Evolutionary conservation across 92 coral and sea anemone species (phyloP).

Genomic region (Parazoanthus darwini): DNA sequence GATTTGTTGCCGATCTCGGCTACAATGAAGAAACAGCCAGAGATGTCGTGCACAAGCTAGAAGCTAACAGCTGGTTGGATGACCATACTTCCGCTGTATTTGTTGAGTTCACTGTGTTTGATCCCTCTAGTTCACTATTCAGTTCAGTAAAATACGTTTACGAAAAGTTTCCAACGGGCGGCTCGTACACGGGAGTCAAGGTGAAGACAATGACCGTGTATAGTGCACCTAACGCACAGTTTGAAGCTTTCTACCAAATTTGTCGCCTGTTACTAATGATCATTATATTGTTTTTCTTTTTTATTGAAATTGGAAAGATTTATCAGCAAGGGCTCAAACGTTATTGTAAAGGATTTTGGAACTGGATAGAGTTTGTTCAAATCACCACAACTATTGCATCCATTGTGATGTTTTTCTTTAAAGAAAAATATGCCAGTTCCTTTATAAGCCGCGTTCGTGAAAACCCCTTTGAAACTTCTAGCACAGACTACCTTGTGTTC

Average conservation of each 20-base stretch:
- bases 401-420: slow-evolving; percentile 75
- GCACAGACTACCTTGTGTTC: slow-evolving; percentile 68
- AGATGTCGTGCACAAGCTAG: slow-evolving; percentile 53
- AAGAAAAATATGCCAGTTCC: slow-evolving; percentile 71
- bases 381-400: slow-evolving; percentile 65
- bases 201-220: slow-evolving; percentile 75
- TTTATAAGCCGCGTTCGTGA: slow-evolving; percentile 69
- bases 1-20: slow-evolving; percentile 83
- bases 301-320: slow-evolving; percentile 76
- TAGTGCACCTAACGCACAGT: slow-evolving; percentile 58
- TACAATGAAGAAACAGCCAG: slow-evolving; percentile 69
- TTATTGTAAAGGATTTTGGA: slow-evolving; percentile 70
- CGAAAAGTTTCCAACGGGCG: slow-evolving; percentile 71
- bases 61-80: slow-evolving; percentile 71
- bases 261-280: slow-evolving; percentile 79
- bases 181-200: slow-evolving; percentile 44
- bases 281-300: slow-evolving; percentile 65
- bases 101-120: slow-evolving; percentile 77
- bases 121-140: slow-evolving; percentile 76
- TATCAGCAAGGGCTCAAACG: slow-evolving; percentile 59
- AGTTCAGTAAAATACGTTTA: slow-evolving; percentile 67
- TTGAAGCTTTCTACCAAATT: slow-evolving; percentile 68
- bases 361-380: slow-evolving; percentile 82
- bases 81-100: slow-evolving; percentile 69
- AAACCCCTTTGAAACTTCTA: slow-evolving; percentile 82